These are phyloP conservation scores for Heliconius hewitsoni DNA, from an alignment of 1,140 invertebrate species.

Conservation along the genomic window DNA sequence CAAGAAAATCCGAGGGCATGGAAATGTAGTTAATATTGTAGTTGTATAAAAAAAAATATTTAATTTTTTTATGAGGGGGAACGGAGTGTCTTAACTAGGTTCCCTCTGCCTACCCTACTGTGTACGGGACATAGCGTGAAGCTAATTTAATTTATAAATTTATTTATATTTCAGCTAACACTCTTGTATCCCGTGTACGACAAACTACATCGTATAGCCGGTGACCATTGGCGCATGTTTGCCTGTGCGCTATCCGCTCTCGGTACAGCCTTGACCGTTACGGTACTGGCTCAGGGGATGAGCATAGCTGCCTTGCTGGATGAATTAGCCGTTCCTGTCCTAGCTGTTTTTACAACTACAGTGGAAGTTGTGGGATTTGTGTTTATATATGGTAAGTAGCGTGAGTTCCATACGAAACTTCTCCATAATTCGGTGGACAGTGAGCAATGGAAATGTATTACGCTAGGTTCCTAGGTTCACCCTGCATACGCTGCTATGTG, in stretches of 20 bases:
- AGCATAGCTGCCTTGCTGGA: conserved; percentile 57
- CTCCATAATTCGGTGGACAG: too few relatives aligned
- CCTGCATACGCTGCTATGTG: too few relatives aligned
- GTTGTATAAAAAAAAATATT: too few relatives aligned
- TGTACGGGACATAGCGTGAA: too few relatives aligned
- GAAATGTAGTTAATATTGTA: too few relatives aligned
- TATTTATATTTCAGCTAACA: conserved; percentile 56
- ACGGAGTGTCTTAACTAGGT: too few relatives aligned
- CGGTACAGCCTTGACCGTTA: conserved; percentile 63
- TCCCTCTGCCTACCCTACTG: too few relatives aligned
- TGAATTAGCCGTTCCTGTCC: conserved; percentile 60
- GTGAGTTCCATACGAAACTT: too few relatives aligned
- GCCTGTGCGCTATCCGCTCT: conserved; percentile 63
- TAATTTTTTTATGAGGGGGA: too few relatives aligned
- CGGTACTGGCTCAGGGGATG: conserved; percentile 59
- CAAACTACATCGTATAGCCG: conserved; percentile 60
- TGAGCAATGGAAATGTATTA: neutral
- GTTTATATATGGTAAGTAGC: conserved; percentile 68
- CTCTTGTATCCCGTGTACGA: conserved; percentile 69
- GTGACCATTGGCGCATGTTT: conserved; percentile 66
- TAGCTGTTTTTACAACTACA: conserved; percentile 60
- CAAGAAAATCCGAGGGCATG: too few relatives aligned
- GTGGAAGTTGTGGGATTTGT: conserved; percentile 71
- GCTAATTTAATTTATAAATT: too few relatives aligned
- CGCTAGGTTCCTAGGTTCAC: neutral